Percentiles rank a stretch among this genome's conserved stretches.
phyloP scores from a whole-genome alignment of 1,140 invertebrate species.

The Heliconius himera region DNA sequence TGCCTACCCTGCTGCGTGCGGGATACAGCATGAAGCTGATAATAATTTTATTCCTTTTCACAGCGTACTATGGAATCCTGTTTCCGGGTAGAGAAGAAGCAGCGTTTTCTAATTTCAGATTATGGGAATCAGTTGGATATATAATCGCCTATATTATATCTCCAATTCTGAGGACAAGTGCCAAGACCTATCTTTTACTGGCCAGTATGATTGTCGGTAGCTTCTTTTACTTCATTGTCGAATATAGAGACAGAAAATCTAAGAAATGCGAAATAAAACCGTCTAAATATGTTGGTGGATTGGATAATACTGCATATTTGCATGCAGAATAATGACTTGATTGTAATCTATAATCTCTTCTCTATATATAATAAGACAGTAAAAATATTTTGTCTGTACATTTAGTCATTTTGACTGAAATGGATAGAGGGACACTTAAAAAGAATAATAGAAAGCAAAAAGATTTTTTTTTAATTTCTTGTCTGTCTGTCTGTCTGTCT shows the following conservation, averaged over 20 bases:
- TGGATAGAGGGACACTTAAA: too few species aligned
- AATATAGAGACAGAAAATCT: constrained; percentile 59
- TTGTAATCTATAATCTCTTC: not conserved
- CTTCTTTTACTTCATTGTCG: constrained; percentile 83
- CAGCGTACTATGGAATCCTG: constrained; percentile 88
- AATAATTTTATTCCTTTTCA: not conserved
- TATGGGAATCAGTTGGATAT: constrained; percentile 95
- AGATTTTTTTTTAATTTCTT: too few species aligned
- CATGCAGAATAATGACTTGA: constrained; percentile 39
- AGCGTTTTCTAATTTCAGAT: constrained; percentile 95
- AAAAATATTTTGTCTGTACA: too few species aligned
- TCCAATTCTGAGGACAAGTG: constrained; percentile 88
- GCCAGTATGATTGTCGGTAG: constrained; percentile 88
- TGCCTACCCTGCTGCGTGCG: too few species aligned
- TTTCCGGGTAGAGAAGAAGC: constrained; percentile 94
- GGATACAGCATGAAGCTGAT: too few species aligned
- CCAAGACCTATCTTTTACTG: constrained; percentile 90
- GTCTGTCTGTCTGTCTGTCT: too few species aligned
- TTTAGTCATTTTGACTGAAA: too few species aligned
- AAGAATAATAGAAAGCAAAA: too few species aligned
- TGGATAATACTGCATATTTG: constrained; percentile 66
- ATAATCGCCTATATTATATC: constrained; percentile 92
- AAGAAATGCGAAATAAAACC: constrained; percentile 49
- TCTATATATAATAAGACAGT: too few species aligned
- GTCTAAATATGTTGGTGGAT: constrained; percentile 50